Conservation (phyloP, 2,888 invertebrate species). For the Copidosoma aretas region DNA sequence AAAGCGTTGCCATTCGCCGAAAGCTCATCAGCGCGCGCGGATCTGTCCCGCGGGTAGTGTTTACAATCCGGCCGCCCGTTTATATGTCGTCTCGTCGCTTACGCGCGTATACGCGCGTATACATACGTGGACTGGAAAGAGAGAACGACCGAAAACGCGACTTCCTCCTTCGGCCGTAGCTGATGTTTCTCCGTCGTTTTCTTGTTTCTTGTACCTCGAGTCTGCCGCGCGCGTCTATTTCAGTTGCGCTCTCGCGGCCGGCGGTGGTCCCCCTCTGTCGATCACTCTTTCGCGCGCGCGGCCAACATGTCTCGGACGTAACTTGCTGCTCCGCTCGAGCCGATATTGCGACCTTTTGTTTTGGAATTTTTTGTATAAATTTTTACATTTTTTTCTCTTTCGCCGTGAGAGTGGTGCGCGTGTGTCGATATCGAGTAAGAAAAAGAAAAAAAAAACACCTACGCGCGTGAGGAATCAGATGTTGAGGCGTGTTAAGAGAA, state of each 20-base stretch:
- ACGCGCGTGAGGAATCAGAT: slow-evolving; percentile 7
- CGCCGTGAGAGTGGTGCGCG: neutral
- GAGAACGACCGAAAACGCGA: slow-evolving; percentile 42
- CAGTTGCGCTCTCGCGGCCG: slow-evolving; percentile 55
- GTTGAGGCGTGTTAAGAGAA: slow-evolving; percentile 33
- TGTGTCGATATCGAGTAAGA: neutral
- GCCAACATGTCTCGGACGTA: slow-evolving; percentile 38
- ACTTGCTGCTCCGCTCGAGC: slow-evolving; percentile 27
- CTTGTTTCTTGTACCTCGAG: neutral
- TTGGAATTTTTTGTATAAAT: neutral
- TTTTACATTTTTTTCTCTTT: neutral
- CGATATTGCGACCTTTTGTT: neutral
- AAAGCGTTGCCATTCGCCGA: slow-evolving; percentile 8
- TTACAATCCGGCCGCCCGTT: slow-evolving; percentile 17
- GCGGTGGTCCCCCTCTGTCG: slow-evolving; percentile 39
- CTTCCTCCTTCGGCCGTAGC: slow-evolving; percentile 39
- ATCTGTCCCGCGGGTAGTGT: slow-evolving; percentile 16
- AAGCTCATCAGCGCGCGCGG: slow-evolving; percentile 1
- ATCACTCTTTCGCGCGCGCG: slow-evolving; percentile 42
- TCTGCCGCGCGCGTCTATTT: slow-evolving; percentile 52
- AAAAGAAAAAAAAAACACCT: neutral
- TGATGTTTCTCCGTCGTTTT: neutral
- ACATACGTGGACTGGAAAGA: too few species aligned
- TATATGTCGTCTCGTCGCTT: too few species aligned
- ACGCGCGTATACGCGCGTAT: too few species aligned